phyloP scores from a whole-genome alignment of 1,140 invertebrate genomes.

The Zelostemma sp. region DNA sequence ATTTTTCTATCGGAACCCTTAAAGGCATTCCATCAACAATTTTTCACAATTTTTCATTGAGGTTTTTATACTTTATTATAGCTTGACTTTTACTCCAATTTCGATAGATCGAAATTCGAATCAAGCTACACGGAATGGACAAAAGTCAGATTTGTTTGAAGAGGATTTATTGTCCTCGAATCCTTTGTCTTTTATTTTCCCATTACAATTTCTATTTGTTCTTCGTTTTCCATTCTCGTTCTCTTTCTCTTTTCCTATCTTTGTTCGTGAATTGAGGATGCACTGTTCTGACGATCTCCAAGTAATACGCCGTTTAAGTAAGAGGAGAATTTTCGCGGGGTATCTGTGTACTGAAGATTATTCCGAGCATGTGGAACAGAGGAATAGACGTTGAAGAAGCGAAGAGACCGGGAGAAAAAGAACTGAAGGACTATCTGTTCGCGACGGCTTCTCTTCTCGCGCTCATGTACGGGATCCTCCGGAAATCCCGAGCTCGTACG shows the following conservation, averaged over 20 bases:
- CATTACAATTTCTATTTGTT: too few species aligned
- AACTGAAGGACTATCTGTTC: not conserved
- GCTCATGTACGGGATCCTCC: not conserved
- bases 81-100: too few species aligned
- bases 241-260: not conserved
- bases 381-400: not conserved
- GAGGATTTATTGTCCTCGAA: too few species aligned
- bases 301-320: not conserved
- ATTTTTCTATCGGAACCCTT: too few species aligned
- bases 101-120: too few species aligned
- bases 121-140: too few species aligned
- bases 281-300: not conserved
- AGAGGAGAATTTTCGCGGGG: not conserved
- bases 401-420: not conserved
- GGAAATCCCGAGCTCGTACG: not conserved
- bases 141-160: too few species aligned
- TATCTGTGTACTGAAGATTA: not conserved
- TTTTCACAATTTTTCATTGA: too few species aligned
- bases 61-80: too few species aligned
- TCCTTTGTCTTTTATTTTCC: too few species aligned
- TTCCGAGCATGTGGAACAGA: not conserved
- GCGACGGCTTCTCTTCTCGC: not conserved
- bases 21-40: too few species aligned
- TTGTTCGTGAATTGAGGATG: not conserved
- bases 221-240: too few species aligned